Evolutionary conservation across 2,113 vertebrate genomes (phyloP), one percentile per base, ranked within the genome.

Genomic region (Neofelis nebulosa): DNA sequence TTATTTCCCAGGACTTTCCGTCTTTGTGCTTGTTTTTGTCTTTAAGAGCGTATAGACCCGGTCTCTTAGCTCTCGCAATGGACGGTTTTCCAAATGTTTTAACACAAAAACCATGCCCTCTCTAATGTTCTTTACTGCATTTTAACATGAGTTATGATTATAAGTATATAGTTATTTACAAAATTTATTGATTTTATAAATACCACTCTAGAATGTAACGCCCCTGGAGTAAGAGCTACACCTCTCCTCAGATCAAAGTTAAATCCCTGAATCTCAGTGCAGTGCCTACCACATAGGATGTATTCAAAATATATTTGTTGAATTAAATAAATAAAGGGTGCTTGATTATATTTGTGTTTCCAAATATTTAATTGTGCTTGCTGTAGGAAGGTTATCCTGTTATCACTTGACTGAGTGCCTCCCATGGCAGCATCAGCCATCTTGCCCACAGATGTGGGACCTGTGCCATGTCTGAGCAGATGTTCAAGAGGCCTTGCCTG

Each of bases 51-150:
- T 74, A 1, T 31, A 74, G 4, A 65, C 4, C 3, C 48, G 16
- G 4, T 90, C 9, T 66, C 21, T 74, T 36, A 93, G 15, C 57
- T 45, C 21, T 80, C 73, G 11, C 41, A 89, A 71, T 21, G 29
- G 80, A 66, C 27, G 74, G 1, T n/a, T 73, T 96, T 94, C 66
- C 33, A 84, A 87, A 87, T 36, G 66, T 65, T 89, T 61, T 48
- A 45, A 81, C 92, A 41, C 41, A 92, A 89, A 79, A 69, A 18
- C 33, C 16, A 29, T 25, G 3, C 3, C 52, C 11, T 82, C 14
- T 97, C 12, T 71, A 66, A 61, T 78, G 55, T 4, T 78, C 31
- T 84, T 84, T 88, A 78, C 15, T 48, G 5, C 33, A n/a, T 78
- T 90, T 33, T 73, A 78, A 41, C 36, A 82, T 3, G 18, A 69